A percentile compares a stretch with the other conserved stretches of the same genome.
These are phyloP conservation scores for Leptinotarsa undecemlineata DNA, from an alignment of 1,140 invertebrate species.

Conservation along the genomic window DNA sequence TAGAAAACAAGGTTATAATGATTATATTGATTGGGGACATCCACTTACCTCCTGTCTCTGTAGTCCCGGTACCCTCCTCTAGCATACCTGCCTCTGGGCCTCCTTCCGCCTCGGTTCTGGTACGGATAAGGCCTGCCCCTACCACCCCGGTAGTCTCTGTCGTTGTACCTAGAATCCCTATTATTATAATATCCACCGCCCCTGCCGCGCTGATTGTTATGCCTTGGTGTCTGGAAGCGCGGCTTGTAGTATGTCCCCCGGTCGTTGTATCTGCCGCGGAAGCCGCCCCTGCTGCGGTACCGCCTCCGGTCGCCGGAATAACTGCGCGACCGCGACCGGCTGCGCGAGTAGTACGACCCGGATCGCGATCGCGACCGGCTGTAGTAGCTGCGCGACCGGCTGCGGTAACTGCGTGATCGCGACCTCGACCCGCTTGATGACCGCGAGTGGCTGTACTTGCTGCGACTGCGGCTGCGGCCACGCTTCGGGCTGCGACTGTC, in stretches of 20 bases:
- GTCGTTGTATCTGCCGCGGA: slow-evolving; percentile 65
- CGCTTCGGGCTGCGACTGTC: slow-evolving; percentile 48
- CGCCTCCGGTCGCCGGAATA: slow-evolving; percentile 64
- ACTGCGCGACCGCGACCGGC: slow-evolving; percentile 66
- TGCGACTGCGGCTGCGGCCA: slow-evolving; percentile 48
- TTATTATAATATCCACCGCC: slow-evolving; percentile 60
- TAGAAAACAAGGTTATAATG: too few species aligned
- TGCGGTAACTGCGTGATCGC: slow-evolving; percentile 52
- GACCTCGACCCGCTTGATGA: slow-evolving; percentile 50
- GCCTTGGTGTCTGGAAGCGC: slow-evolving; percentile 64
- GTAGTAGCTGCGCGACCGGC: slow-evolving; percentile 55
- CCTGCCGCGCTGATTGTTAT: slow-evolving; percentile 59
- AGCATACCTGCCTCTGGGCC: slow-evolving; percentile 47
- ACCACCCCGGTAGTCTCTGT: slow-evolving; percentile 54
- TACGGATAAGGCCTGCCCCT: slow-evolving; percentile 49
- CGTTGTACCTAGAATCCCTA: slow-evolving; percentile 55
- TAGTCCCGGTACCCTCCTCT: slow-evolving; percentile 65
- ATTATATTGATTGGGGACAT: neutral
- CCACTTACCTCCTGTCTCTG: slow-evolving; percentile 57
- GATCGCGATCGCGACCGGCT: slow-evolving; percentile 59
- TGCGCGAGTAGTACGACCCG: slow-evolving; percentile 48
- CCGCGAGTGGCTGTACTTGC: slow-evolving; percentile 47
- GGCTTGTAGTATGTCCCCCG: slow-evolving; percentile 77
- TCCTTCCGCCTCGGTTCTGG: slow-evolving; percentile 48
- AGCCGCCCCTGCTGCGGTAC: slow-evolving; percentile 57